Evolutionary conservation across 92 coral and sea anemone species (phyloP).

Genomic region (Meandrina meandrites): DNA sequence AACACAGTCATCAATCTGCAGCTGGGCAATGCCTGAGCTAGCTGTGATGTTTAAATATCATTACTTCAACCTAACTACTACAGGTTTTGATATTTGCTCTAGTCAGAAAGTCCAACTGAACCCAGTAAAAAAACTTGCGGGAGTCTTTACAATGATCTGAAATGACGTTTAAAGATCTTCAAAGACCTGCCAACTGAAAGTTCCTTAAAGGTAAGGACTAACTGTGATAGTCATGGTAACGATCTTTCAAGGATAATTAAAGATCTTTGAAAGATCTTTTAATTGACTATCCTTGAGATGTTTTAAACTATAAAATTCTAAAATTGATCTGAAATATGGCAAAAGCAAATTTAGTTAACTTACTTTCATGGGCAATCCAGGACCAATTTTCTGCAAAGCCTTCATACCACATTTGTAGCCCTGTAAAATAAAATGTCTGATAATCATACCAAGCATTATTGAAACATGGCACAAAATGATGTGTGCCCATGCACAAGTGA

Average conservation of each 20-base stretch:
- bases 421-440: conserved; percentile 29
- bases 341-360: neutral
- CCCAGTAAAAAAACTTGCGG: neutral
- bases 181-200: neutral
- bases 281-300: no score
- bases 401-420: conserved; percentile 72
- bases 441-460: neutral
- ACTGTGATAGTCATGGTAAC: no score
- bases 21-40: neutral
- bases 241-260: neutral
- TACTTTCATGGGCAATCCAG: conserved; percentile 80
- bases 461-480: neutral
- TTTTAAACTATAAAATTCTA: neutral
- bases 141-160: no score
- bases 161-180: neutral
- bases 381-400: conserved; percentile 65
- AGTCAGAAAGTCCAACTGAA: neutral
- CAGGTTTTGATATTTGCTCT: neutral
- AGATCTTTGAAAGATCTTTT: neutral
- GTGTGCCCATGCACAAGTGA: neutral
- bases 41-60: neutral
- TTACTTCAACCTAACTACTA: neutral
- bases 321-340: neutral
- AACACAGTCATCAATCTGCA: neutral
- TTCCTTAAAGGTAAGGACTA: neutral